A percentile compares a stretch with the other conserved stretches of the same genome.
Conservation (phyloP, 2,888 invertebrate species). For the Odontothrips loti region DNA sequence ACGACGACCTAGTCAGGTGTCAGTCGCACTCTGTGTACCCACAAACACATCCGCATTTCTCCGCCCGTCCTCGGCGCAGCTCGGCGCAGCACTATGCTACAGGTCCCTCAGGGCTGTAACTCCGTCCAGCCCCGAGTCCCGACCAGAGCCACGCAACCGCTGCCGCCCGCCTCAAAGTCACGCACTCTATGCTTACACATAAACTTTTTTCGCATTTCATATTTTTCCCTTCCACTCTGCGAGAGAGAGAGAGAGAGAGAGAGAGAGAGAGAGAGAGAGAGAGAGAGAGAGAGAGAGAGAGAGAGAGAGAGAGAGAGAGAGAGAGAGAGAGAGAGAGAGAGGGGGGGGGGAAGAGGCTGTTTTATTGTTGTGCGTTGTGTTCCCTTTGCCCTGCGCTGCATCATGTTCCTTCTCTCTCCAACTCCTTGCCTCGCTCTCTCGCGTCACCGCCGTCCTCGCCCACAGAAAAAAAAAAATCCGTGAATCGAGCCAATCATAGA, state of each 20-base stretch:
- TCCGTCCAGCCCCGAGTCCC: not conserved
- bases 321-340: not conserved
- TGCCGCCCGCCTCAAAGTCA: not conserved
- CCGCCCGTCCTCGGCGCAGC: no score
- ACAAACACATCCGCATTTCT: no score
- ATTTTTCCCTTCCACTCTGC: not conserved
- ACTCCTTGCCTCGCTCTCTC: not conserved
- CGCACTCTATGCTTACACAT: constrained; percentile 19
- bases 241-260: not conserved
- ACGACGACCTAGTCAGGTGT: no score
- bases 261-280: not conserved
- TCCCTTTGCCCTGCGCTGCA: no score
- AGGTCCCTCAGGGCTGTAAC: constrained; percentile 1
- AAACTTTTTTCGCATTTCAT: constrained; percentile 21
- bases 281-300: not conserved
- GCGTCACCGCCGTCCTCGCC: not conserved
- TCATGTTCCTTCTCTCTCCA: not conserved
- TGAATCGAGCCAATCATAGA: no score
- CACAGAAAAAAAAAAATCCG: no score
- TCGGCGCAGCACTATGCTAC: no score
- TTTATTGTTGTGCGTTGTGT: no score
- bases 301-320: not conserved
- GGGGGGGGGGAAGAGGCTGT: no score
- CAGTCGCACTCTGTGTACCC: no score
- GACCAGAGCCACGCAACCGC: no score